A percentile compares a stretch with the other conserved stretches of the same genome.
Evolutionary conservation across 2,797 vertebrate species (phyloP).

Genomic region (Onychomys torridus): DNA sequence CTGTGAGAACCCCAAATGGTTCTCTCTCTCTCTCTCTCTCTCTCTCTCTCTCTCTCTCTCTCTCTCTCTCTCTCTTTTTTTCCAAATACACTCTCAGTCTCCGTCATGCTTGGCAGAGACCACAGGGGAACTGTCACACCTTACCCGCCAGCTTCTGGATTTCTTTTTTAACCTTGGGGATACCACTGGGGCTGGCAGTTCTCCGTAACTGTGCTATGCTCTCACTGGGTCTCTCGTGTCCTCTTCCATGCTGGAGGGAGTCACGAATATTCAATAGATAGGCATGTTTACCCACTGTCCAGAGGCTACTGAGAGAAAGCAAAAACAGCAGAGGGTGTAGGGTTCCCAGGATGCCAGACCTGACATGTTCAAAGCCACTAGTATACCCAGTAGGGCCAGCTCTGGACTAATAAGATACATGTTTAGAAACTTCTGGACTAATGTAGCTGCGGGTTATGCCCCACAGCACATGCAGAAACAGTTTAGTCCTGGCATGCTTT

Average conservation of each 20-base stretch:
- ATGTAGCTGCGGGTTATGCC: not conserved
- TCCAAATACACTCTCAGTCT: not conserved
- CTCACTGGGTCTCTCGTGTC: no score
- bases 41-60: rapidly evolving
- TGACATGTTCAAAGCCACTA: no score
- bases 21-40: no score
- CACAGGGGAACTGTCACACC: not conserved
- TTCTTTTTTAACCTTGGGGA: not conserved
- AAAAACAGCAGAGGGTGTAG: not conserved
- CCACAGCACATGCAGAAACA: not conserved
- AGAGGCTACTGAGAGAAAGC: not conserved
- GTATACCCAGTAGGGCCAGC: rapidly evolving
- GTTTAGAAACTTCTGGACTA: not conserved
- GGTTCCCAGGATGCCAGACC: no score
- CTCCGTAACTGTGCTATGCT: not conserved
- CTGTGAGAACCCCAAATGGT: no score
- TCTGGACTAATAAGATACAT: not conserved
- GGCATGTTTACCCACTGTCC: not conserved
- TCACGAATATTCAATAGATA: not conserved
- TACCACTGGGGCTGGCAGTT: not conserved
- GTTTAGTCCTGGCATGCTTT: not conserved
- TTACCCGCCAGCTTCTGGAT: not conserved
- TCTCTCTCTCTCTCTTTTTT: no score
- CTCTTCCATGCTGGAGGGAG: not conserved
- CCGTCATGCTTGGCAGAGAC: not conserved